phyloP scores from a whole-genome alignment of 1,140 invertebrate genomes.

The Ephestia elutella region DNA sequence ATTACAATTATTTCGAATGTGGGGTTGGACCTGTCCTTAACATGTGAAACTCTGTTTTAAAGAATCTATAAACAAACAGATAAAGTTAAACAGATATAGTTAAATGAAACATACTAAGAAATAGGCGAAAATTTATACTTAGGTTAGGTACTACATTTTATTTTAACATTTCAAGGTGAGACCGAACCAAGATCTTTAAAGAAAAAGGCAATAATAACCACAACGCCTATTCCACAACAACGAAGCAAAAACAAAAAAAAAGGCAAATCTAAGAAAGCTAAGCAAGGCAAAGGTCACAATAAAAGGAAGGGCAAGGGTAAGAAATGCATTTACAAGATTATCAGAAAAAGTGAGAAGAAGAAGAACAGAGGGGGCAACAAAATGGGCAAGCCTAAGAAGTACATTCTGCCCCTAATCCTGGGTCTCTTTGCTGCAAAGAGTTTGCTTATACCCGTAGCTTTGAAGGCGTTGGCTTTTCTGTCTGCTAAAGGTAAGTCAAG shows the following conservation, averaged over 20 bases:
- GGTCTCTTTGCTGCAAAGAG: conserved; percentile 78
- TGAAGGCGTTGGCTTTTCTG: conserved; percentile 78
- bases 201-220: conserved; percentile 13
- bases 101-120: too few species aligned
- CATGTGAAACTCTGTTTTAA: too few species aligned
- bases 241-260: conserved; percentile 11
- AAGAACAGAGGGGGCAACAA: conserved; percentile 33
- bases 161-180: neutral
- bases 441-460: conserved; percentile 76
- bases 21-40: too few species aligned
- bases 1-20: too few species aligned
- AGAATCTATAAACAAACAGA: too few species aligned
- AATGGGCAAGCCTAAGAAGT: conserved; percentile 50
- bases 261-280: conserved; percentile 19
- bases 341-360: conserved; percentile 30
- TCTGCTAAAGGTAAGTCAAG: conserved; percentile 75
- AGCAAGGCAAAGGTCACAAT: conserved; percentile 15
- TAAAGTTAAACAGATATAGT: too few species aligned
- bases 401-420: conserved; percentile 75
- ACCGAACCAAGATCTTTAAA: conserved; percentile 8
- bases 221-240: conserved; percentile 13
- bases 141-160: neutral
- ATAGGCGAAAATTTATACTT: too few species aligned
- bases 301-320: conserved; percentile 35
- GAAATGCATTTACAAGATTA: conserved; percentile 48